phyloP scores from a whole-genome alignment of 2,797 vertebrate genomes.

The Characodon lateralis region DNA sequence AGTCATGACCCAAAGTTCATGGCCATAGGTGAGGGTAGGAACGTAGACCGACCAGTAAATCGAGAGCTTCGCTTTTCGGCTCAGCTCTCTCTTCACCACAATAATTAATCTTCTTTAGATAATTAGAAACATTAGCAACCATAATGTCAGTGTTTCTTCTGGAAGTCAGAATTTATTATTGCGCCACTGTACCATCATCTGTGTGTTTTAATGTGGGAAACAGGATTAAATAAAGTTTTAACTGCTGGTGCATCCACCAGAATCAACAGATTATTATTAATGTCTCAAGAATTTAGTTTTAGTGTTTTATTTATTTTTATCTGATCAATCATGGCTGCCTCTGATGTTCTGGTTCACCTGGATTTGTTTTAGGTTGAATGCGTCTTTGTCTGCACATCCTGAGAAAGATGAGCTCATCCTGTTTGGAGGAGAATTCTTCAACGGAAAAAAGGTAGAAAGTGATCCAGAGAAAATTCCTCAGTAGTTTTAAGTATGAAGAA shows the following conservation, averaged over 20 bases:
- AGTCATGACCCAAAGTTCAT: no score
- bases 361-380: slow-evolving; percentile 82
- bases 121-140: neutral
- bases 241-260: no score
- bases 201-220: neutral
- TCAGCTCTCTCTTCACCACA: no score
- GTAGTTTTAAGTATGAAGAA: neutral
- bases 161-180: no score
- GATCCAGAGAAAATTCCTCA: neutral
- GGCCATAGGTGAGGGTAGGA: no score
- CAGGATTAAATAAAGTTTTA: neutral
- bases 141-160: no score
- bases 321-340: neutral
- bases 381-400: slow-evolving; percentile 88
- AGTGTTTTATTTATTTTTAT: neutral
- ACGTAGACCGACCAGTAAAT: no score
- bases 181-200: neutral
- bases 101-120: neutral
- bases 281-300: neutral
- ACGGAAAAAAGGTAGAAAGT: slow-evolving; percentile 85
- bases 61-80: no score
- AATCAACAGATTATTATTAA: no score
- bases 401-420: slow-evolving; percentile 95
- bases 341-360: neutral
- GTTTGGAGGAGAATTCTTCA: slow-evolving; percentile 98